Conservation (phyloP, 2,888 invertebrate genomes). For the Thereva nobilitata region DNA sequence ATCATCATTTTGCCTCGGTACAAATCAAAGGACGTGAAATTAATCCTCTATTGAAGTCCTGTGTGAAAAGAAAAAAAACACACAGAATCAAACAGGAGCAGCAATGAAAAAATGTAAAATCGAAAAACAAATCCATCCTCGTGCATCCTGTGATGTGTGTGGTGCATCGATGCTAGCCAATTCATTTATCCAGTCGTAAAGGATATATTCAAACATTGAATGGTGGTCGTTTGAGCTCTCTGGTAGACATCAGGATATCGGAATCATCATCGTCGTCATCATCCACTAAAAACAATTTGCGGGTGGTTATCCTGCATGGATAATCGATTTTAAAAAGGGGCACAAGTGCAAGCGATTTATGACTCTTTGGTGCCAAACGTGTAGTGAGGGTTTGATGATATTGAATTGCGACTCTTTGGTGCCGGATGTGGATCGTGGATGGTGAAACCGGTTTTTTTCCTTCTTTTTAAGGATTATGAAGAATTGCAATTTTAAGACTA, state of each 20-base stretch:
- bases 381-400: no score
- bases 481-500: conserved; percentile 32
- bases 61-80: no score
- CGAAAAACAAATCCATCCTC: conserved; percentile 6
- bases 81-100: no score
- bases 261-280: conserved; percentile 13
- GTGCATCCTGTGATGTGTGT: conserved; percentile 21
- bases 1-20: conserved; percentile 4
- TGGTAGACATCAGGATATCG: conserved; percentile 16
- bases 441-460: conserved; percentile 9
- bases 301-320: conserved; percentile 7
- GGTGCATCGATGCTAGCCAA: conserved; percentile 28
- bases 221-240: conserved; percentile 10
- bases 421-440: conserved; percentile 8
- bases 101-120: neutral
- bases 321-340: conserved; percentile 14
- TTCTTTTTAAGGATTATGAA: conserved; percentile 5
- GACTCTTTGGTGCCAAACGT: conserved; percentile 6
- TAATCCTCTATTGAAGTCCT: conserved; percentile 7
- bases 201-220: neutral
- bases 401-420: no score
- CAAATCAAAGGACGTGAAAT: conserved; percentile 33
- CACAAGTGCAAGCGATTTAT: conserved; percentile 28
- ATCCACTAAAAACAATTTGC: conserved; percentile 26
- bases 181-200: conserved; percentile 7